A percentile compares a stretch with the other conserved stretches of the same genome.
These are phyloP conservation scores for Hassar affinis DNA, from an alignment of 2,113 vertebrate species.

Conservation along the genomic window DNA sequence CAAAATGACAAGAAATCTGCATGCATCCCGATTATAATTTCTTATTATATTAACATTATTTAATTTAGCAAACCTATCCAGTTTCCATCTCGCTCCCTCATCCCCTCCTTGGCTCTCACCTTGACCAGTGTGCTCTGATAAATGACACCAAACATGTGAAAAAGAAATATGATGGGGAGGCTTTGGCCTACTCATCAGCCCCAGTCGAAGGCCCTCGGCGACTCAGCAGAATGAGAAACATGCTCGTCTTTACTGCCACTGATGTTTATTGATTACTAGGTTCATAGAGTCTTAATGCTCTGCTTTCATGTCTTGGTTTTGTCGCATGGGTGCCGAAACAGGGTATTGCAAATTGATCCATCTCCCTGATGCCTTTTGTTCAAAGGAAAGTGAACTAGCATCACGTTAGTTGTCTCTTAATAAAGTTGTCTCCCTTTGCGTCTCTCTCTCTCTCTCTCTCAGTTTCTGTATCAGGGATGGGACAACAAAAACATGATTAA, in stretches of 20 bases:
- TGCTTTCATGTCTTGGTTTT: slow-evolving; percentile 93
- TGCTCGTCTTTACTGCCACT: slow-evolving; percentile 67
- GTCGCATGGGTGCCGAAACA: slow-evolving; percentile 78
- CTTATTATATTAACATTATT: not conserved
- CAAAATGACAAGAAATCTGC: not conserved
- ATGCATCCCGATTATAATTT: not conserved
- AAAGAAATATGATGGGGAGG: slow-evolving; percentile 66
- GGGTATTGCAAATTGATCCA: slow-evolving; percentile 98
- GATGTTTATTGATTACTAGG: slow-evolving; percentile 94
- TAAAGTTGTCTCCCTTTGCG: slow-evolving; percentile 69
- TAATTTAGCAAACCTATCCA: not conserved
- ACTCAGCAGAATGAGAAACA: slow-evolving; percentile 71
- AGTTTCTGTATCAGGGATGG: slow-evolving; percentile 43
- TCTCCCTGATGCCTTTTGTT: slow-evolving; percentile 79
- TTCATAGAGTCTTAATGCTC: slow-evolving; percentile 89
- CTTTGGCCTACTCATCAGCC: slow-evolving; percentile 63
- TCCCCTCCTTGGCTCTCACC: slow-evolving; percentile 56
- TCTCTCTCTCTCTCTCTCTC: slow-evolving; percentile 48
- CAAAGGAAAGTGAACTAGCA: slow-evolving; percentile 73
- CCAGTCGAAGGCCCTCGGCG: slow-evolving; percentile 63
- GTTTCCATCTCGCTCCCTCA: not conserved
- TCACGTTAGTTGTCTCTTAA: slow-evolving; percentile 74
- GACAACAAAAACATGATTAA: slow-evolving; percentile 83
- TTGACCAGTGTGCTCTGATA: slow-evolving; percentile 64
- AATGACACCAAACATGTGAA: slow-evolving; percentile 70